Evolutionary conservation across 2,888 invertebrate genomes (phyloP), one percentile per base, ranked within the genome.

Genomic region (Diabrotica balteata): DNA sequence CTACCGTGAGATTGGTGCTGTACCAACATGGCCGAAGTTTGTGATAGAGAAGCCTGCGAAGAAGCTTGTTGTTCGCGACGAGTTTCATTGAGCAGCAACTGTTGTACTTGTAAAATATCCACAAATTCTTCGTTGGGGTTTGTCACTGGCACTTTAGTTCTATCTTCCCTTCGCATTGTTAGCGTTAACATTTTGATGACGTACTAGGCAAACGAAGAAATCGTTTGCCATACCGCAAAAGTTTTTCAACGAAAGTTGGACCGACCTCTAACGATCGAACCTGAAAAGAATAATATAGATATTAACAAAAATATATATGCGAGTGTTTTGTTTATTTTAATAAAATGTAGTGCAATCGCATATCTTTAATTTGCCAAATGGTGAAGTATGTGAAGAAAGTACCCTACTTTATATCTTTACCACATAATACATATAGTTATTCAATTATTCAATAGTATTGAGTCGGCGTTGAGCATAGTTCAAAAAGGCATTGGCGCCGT

Each of bases 81-180:
- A 47, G 63, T 67, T 22, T 73, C 73, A 68, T 72, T 73, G 44
- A 75, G 60, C 7, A 75, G 72, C 61, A 75, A 63, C 71, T 79
- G 73, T 77, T 73, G 73, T 83, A 93, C 93, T 83, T 93, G 93
- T 67, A 93, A 88, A 79, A 93, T 93, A 85, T 93, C 93, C 83
- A 93, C 93, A 85, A 92, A 93, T 85, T 93, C 93, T 85, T 91
- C 91, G 67, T 62, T 69, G 42, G 71, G 55, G 74, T 79, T 72
- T 82, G 79, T 77, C 74, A 76, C 73, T 78, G 78, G 75, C 74
- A 76, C 76, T 73, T 75, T 73, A 67, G 77, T 77, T 77, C 84
- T 84, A 77, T 85, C 85, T 78, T 80, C 90, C 67, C 76, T 76
- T 86, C 91, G 90, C 91, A 91, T 91, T 86, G 91, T 89, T 87